These are phyloP conservation scores for Drosophila chauvacae DNA, from an alignment of 1,140 invertebrate genomes.

Conservation along the genomic window DNA sequence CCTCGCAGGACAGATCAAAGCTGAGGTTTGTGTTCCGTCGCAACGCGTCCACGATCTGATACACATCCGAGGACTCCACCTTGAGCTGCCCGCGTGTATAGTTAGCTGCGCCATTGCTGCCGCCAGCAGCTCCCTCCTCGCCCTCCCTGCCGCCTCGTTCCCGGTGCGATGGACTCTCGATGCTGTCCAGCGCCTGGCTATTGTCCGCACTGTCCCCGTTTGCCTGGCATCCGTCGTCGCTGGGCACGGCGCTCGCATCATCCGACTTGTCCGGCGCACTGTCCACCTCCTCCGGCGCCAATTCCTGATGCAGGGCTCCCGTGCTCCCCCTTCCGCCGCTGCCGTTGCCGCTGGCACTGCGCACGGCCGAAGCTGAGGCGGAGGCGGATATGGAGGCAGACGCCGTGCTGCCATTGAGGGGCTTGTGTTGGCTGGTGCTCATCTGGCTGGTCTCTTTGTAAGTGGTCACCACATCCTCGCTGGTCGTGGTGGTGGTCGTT, in stretches of 20 bases:
- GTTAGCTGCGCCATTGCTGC: not conserved
- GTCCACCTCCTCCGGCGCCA: slow-evolving; percentile 46
- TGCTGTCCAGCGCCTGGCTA: slow-evolving; percentile 80
- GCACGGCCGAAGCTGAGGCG: slow-evolving; percentile 26
- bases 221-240: slow-evolving; percentile 57
- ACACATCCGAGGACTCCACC: slow-evolving; percentile 86
- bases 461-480: slow-evolving; percentile 83
- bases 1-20: slow-evolving; percentile 93
- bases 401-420: slow-evolving; percentile 54
- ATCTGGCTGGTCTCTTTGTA: slow-evolving; percentile 80
- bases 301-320: not conserved
- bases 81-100: slow-evolving; percentile 55
- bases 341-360: slow-evolving; percentile 8
- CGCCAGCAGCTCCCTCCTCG: slow-evolving; percentile 21
- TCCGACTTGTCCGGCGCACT: slow-evolving; percentile 70
- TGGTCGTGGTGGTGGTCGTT: slow-evolving; percentile 83
- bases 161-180: slow-evolving; percentile 73
- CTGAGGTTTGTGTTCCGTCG: slow-evolving; percentile 93
- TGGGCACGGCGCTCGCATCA: slow-evolving; percentile 62
- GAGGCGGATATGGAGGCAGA: slow-evolving; percentile 47
- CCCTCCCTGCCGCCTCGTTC: slow-evolving; percentile 2
- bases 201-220: slow-evolving; percentile 65
- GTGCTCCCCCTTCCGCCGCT: slow-evolving; percentile 22
- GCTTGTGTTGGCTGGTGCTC: slow-evolving; percentile 58
- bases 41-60: slow-evolving; percentile 91